These are phyloP conservation scores for Tryphoninae sp. DNA, from an alignment of 2,888 invertebrate genomes.

Conservation along the genomic window DNA sequence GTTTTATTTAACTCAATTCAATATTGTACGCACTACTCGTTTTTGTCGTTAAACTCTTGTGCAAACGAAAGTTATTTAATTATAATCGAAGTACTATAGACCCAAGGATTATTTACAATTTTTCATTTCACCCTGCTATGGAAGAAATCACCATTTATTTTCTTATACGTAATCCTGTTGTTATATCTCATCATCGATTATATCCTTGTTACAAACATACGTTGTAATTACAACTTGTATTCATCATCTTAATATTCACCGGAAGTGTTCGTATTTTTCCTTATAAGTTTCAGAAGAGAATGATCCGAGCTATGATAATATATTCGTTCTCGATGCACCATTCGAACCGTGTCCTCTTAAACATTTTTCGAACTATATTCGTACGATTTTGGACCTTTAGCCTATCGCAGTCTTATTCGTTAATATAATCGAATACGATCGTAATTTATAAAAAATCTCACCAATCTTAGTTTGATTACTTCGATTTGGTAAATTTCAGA, in stretches of 20 bases:
- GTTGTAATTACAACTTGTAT: slow-evolving; percentile 39
- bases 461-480: no score
- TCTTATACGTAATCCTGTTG: slow-evolving; percentile 2
- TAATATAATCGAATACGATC: slow-evolving; percentile 3
- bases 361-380: not conserved
- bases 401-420: not conserved
- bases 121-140: slow-evolving; percentile 18
- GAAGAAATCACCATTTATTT: slow-evolving; percentile 27
- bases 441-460: no score
- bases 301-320: not conserved
- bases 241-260: slow-evolving; percentile 34
- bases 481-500: no score
- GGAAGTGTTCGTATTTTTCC: slow-evolving; percentile 22
- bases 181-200: slow-evolving; percentile 33
- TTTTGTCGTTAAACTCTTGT: slow-evolving; percentile 44
- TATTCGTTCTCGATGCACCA: slow-evolving; percentile 8
- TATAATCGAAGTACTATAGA: slow-evolving; percentile 48
- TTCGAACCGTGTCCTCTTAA: slow-evolving; percentile 1
- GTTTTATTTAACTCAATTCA: slow-evolving; percentile 57
- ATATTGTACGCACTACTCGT: slow-evolving; percentile 45
- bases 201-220: slow-evolving; percentile 53
- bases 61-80: slow-evolving; percentile 26
- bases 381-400: no score
- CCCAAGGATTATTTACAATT: slow-evolving; percentile 55
- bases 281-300: not conserved